Base-by-base conservation (phyloP, 2,888 invertebrate species). In the Ypsolopha sequella region DNA sequence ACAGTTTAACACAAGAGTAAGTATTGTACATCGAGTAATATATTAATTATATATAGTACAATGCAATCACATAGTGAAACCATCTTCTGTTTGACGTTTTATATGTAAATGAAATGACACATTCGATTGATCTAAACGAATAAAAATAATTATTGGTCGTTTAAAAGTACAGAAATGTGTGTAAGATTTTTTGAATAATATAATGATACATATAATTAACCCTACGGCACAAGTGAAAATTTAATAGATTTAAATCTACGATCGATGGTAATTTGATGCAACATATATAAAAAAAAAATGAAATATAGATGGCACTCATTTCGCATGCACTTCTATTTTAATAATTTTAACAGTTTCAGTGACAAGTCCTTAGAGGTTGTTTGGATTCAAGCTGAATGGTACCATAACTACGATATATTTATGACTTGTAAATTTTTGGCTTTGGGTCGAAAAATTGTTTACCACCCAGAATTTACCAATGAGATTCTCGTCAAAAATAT, bases 341-440 rank as follows among this genome's bases (percentile, higher is more conserved):
- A n/a, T 39, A 39, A 3, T n/a, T 39, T 11, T n/a, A n/a, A 3
- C 54, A 79, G 78, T 56, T 77, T 73, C 41, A 63, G 62, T 36
- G 68, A 72, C 36, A 61, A 68, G 33, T 58, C 68, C 8, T 55
- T 76, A 14, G 55, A 73, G 59, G 71, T 66, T 7, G 66, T 64
- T 8, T 76, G 68, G 51, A n/a, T 77, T 34, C 65, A 57, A 51
- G 79, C 76, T 41, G 73, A 73, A 54, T 80, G 80, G 80, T 75
- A 68, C 58, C 79, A 76, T 56, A 79, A 76, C 58, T 80, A 77
- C 52, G 76, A 77, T 52, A 70, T 66, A 1, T 80, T 78, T 53
- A 73, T 73, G 64, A 73, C 74, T 1, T 80, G 67, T 57, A 78
- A 76, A 60, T 74, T 73, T 54, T 57, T 81, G n/a, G 58, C 58